Evolutionary conservation across 2,888 invertebrate species (phyloP).

Genomic region (Euphydryas editha): DNA sequence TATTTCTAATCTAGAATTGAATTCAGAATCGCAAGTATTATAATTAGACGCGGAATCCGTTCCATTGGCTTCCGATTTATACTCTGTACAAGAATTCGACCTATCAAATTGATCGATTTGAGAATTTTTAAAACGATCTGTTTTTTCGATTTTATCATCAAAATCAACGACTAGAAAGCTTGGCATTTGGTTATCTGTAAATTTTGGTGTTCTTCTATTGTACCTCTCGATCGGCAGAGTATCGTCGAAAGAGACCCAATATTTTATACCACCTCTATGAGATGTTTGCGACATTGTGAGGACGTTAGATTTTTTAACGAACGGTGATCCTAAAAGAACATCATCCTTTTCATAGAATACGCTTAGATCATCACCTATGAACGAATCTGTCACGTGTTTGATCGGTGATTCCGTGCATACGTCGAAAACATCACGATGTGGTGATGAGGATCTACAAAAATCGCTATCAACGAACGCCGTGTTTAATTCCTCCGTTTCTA

Average conservation of each 20-base stretch:
- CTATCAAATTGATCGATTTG: background rate
- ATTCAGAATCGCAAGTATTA: conserved; percentile 50
- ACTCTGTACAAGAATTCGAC: background rate
- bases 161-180: conserved; percentile 62
- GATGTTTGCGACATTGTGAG: conserved; percentile 73
- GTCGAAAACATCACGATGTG: conserved; percentile 55
- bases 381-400: conserved; percentile 37
- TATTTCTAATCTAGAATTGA: conserved; percentile 30
- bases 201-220: conserved; percentile 41
- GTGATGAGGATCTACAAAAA: conserved; percentile 57
- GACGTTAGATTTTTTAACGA: conserved; percentile 61
- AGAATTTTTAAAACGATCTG: background rate
- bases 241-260: conserved; percentile 77
- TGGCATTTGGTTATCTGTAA: conserved; percentile 57
- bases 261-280: conserved; percentile 71
- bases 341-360: conserved; percentile 59
- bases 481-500: conserved; percentile 61
- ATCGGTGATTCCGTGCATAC: conserved; percentile 64
- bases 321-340: conserved; percentile 62
- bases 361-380: conserved; percentile 49
- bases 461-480: conserved; percentile 63
- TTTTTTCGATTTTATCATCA: conserved; percentile 24
- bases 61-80: background rate
- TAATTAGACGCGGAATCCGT: conserved; percentile 49
- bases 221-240: conserved; percentile 45